phyloP scores from a whole-genome alignment of 2,797 vertebrate genomes.

The Meriones psammophilus region DNA sequence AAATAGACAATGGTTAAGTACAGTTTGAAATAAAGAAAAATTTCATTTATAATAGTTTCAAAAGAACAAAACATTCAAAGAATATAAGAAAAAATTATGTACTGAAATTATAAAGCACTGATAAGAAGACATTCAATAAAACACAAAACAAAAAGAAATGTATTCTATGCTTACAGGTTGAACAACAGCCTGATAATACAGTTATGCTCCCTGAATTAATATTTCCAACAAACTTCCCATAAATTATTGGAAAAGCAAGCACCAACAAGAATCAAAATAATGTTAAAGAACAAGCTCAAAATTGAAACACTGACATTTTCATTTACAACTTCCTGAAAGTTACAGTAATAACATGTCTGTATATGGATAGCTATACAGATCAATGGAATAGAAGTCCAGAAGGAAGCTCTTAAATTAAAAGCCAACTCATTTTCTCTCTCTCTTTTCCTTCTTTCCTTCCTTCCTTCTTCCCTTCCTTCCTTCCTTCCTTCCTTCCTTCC shows the following conservation, averaged over 20 bases:
- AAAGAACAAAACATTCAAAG: not conserved
- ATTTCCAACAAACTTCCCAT: not conserved
- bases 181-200: not conserved
- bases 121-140: not conserved
- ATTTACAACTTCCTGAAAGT: not conserved
- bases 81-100: not conserved
- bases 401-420: not conserved
- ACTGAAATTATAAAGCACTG: not conserved
- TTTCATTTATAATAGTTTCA: not conserved
- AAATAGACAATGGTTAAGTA: not conserved
- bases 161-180: not conserved
- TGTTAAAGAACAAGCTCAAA: not conserved
- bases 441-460: no score
- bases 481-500: no score
- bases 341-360: not conserved
- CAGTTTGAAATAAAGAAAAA: not conserved
- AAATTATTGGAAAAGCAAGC: not conserved
- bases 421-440: not conserved
- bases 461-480: no score
- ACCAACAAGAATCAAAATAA: conserved; percentile 2
- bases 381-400: not conserved
- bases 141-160: not conserved
- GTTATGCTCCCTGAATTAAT: not conserved
- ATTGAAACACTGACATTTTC: not conserved
- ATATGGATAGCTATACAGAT: not conserved